Evolutionary conservation across 1,140 invertebrate species (phyloP).

Genomic region (Venturia canescens): DNA sequence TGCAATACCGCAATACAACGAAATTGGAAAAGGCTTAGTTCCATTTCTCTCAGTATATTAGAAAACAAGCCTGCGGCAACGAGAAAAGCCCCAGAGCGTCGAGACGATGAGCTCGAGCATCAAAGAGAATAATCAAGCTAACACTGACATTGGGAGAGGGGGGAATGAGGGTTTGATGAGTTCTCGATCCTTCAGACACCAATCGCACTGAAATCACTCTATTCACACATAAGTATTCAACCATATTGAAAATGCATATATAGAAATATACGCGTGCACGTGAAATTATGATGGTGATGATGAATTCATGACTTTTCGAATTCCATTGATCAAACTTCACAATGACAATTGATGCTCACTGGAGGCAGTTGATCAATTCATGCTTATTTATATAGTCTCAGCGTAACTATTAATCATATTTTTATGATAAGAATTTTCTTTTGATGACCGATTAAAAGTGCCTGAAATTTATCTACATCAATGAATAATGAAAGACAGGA

Average conservation of each 20-base stretch:
- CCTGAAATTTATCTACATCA: neutral
- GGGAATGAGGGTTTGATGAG: slow-evolving; percentile 2
- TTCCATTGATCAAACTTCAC: neutral
- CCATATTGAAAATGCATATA: neutral
- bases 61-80: neutral
- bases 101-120: slow-evolving; percentile 30
- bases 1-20: neutral
- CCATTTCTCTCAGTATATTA: neutral
- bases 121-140: slow-evolving; percentile 34
- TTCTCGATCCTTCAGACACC: neutral
- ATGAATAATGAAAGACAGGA: neutral
- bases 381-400: neutral
- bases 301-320: neutral
- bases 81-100: slow-evolving; percentile 14
- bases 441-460: too few species aligned
- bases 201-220: neutral
- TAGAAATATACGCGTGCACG: too few species aligned
- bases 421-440: too few species aligned
- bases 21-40: neutral
- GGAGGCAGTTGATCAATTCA: neutral
- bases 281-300: neutral
- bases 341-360: neutral
- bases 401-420: too few species aligned
- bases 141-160: neutral
- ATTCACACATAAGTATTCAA: neutral